Evolutionary conservation across 64 coral and sea anemone species (phyloP), one percentile per base, ranked within the genome.

Genomic region (Platygyra sinensis): DNA sequence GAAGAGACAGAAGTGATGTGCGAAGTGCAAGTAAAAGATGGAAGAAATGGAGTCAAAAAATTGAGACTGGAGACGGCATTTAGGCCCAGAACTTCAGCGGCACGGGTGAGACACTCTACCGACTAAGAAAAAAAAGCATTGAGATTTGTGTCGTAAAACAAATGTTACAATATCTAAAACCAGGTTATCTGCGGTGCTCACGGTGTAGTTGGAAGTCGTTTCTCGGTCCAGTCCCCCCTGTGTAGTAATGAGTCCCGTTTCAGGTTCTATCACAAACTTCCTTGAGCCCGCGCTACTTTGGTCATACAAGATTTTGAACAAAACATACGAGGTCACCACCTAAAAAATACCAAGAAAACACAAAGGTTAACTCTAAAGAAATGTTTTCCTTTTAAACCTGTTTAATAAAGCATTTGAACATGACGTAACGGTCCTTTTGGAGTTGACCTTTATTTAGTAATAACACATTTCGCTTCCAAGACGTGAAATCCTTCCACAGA

Each of bases 141-240:
- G 42, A 46, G 42, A 46, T 46, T 46, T 46, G 54, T 57, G 1
- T 57, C 15, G 54, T 57, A 57, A 57, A 57, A 57, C 2, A 57
- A 57, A 57, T 13, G 10, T 57, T n/a, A n/a, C n/a, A n/a, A 57
- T 57, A 57, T 57, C 29, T 19, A 2, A 77, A 33, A 28, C 5
- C 22, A 8, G 1, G 3, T 3, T 33, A 1, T 19, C 33, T 11
- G 6, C 38, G 3, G 16, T 78, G 91, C 87, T 88, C 50, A 97
- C 95, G 9, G 91, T 91, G 59, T 94, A 97, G 78, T 91, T 97
- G 22, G 77, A 74, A 27, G 55, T 86, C 57, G 62, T 69, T 59
- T 97, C 95, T 83, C 95, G 39, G 72, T 97, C 95, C 17, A 97
- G 82, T n/a, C 83, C 19, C 12, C 50, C 33, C 19, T 93, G 83